phyloP scores from a whole-genome alignment of 2,888 invertebrate genomes.

The Stenodera caucasica region DNA sequence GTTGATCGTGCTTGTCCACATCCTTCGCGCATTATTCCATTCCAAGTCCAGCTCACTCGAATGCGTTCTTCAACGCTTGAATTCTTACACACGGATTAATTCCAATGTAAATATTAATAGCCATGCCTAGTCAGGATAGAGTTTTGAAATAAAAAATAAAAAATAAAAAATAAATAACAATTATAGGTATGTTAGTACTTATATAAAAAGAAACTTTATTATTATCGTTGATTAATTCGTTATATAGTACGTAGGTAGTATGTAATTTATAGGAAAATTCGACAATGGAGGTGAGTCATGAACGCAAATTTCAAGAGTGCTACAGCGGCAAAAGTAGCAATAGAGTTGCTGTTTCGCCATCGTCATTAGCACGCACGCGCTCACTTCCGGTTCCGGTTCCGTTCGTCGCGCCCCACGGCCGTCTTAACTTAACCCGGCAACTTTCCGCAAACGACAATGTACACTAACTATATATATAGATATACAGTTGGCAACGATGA shows the following conservation, averaged over 20 bases:
- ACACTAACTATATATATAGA: too few relatives aligned
- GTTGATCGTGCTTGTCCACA: constrained; percentile 29
- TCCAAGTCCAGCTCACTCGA: constrained; percentile 15
- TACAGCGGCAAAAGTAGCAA: constrained; percentile 23
- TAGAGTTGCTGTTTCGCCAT: constrained; percentile 15
- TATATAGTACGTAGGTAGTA: too few relatives aligned
- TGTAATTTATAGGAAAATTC: neutral
- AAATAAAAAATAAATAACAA: too few relatives aligned
- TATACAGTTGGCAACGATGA: constrained; percentile 2
- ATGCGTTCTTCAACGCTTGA: constrained; percentile 29
- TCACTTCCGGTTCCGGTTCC: constrained; percentile 54
- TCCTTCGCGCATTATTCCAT: constrained; percentile 27
- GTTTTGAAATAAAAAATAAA: too few relatives aligned
- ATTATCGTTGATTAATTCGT: neutral
- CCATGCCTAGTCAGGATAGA: constrained; percentile 34
- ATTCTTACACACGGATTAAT: constrained; percentile 37
- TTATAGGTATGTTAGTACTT: too few relatives aligned
- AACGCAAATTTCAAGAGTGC: constrained; percentile 31
- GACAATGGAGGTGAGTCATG: constrained; percentile 16
- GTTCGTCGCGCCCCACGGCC: constrained; percentile 44
- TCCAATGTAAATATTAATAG: constrained; percentile 38
- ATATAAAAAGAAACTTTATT: too few relatives aligned
- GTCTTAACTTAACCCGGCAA: constrained; percentile 39
- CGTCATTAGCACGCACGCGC: constrained; percentile 56
- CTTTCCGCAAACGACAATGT: neutral